Evolutionary conservation across 2,888 invertebrate genomes (phyloP).

Genomic region (Pachymerium ferrugineum): DNA sequence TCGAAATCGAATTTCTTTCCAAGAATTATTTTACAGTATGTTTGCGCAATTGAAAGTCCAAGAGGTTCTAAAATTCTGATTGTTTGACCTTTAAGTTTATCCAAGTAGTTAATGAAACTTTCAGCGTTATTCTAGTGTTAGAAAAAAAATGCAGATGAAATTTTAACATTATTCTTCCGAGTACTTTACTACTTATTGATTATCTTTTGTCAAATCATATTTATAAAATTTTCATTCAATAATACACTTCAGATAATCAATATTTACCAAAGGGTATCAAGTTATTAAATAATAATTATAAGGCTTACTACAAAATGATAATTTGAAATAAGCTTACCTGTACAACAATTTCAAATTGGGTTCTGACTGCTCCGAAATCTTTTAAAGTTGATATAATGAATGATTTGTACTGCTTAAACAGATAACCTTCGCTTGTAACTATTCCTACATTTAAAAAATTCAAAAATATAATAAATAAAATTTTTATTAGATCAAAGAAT

Average conservation of each 20-base stretch:
- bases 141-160: background rate
- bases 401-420: background rate
- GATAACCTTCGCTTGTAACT: background rate
- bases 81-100: background rate
- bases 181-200: background rate
- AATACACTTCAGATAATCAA: too few species aligned
- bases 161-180: background rate
- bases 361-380: slow-evolving; percentile 5
- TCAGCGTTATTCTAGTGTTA: slow-evolving; percentile 29
- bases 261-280: too few species aligned
- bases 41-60: slow-evolving; percentile 22
- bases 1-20: background rate
- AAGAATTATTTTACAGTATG: background rate
- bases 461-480: background rate
- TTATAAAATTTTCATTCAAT: background rate
- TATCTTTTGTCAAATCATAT: background rate
- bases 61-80: slow-evolving; percentile 16
- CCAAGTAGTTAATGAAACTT: background rate
- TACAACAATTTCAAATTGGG: background rate
- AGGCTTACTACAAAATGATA: too few species aligned
- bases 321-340: background rate
- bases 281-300: too few species aligned
- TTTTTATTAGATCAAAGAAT: background rate
- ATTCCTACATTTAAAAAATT: slow-evolving; percentile 13
- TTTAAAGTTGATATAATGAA: slow-evolving; percentile 29